Base-by-base conservation (phyloP, 30 jellyfish, hydroid and myxozoan species). In the Nemopilema nomurai region DNA sequence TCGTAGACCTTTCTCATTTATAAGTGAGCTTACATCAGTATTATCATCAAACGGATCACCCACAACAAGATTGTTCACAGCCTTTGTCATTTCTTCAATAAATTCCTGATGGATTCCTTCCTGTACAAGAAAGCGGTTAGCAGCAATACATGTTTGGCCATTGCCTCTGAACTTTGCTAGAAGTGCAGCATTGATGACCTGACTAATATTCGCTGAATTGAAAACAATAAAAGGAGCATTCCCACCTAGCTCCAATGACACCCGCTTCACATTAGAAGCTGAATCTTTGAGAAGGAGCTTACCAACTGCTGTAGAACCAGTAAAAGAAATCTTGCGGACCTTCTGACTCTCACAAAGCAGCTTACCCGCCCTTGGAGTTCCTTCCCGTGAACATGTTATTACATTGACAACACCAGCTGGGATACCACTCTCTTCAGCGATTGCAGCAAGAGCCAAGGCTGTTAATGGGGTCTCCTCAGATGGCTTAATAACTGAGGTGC, bases 81-180 rank as follows among this genome's bases (percentile, higher is more conserved):
- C 87, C 4, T 51, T 75, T 75, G 51, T 72, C 70, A 96, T 71
- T 50, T 78, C 90, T 18, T 69, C 80, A 23, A 96, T 65, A 74
- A 96, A 90, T 65, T 29, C 81, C 27, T 91, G 96, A 67, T 96
- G 89, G 0, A 96, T 82, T 0, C 88, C 97, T 1, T 65, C 83
- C 71, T 96, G 99, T 21, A 96, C 93, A 27, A 90, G 80, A 64
- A 96, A 33, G 19, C 99, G 73, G 19, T 91, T 96, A 18, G 98
- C 97, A n/a, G 96, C 85, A 62, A 96, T 76, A 62, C 99, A 96
- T 25, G 98, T 90, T 76, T 96, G 99, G 18, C 99, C 99, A 49
- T 79, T 74, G 71, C 81, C 92, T 41, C 99, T 70, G 32, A 96
- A 90, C 33, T 97, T 96, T 25, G 98, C 84, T 25, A 30, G 16